Evolutionary conservation across 2,113 vertebrate species (phyloP).

Genomic region (Nesospiza acunhae): DNA sequence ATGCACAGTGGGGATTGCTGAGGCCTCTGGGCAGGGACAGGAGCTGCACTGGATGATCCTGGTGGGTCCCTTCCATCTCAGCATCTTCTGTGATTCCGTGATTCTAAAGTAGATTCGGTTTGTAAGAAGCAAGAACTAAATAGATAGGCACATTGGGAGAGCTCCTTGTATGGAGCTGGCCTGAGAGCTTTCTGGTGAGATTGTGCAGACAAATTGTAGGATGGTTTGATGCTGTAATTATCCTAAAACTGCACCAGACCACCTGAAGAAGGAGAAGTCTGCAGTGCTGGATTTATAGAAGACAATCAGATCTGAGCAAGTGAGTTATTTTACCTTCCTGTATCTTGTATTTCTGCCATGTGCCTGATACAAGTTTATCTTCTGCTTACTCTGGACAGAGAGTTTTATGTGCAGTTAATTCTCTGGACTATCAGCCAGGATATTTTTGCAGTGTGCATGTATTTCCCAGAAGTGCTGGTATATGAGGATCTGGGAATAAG

Average conservation of each 20-base stretch:
- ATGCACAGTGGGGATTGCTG: not conserved
- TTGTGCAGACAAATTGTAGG: not conserved
- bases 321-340: not conserved
- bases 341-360: not conserved
- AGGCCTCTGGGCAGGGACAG: not conserved
- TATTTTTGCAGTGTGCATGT: conserved; percentile 1
- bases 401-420: conserved; percentile 29
- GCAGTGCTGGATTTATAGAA: not conserved
- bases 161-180: not conserved
- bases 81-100: not conserved
- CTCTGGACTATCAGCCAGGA: not conserved
- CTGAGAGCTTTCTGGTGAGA: not conserved
- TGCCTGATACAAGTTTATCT: not conserved
- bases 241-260: not conserved
- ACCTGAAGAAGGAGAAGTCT: not conserved
- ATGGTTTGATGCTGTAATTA: not conserved
- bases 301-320: not conserved
- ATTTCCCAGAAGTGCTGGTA: conserved; percentile 50
- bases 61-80: rapidly evolving
- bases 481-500: conserved; percentile 51
- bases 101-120: not conserved
- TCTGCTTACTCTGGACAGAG: not conserved
- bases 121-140: not conserved
- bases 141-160: not conserved
- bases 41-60: rapidly evolving